Conservation (phyloP, 2,797 vertebrate species). For the Malacoctenus gilli region DNA sequence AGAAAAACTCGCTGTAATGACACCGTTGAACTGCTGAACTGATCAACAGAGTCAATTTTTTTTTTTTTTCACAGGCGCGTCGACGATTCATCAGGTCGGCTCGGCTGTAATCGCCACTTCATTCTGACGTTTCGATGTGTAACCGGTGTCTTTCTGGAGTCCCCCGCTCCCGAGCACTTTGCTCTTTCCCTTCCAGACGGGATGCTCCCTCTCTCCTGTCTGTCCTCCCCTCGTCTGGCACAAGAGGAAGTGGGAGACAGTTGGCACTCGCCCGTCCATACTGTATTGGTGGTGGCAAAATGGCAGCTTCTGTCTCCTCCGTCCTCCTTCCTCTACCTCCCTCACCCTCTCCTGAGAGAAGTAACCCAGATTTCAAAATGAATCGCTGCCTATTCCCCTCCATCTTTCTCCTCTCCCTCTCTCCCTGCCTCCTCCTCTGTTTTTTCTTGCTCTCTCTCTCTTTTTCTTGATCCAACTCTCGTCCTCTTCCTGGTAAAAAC, state of each 20-base stretch:
- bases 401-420: conserved; percentile 49
- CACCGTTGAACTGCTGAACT: conserved; percentile 21
- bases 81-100: conserved; percentile 40
- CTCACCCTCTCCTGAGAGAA: conserved; percentile 82
- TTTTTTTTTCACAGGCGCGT: conserved; percentile 54
- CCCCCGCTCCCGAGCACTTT: conserved; percentile 15
- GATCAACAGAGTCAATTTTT: conserved; percentile 47
- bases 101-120: conserved; percentile 26
- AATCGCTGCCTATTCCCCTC: conserved; percentile 78
- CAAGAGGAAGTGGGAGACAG: conserved; percentile 57
- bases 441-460: conserved; percentile 40
- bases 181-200: conserved; percentile 36
- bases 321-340: conserved; percentile 72
- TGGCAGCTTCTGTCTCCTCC: conserved; percentile 71
- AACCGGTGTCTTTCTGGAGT: conserved; percentile 16
- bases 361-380: conserved; percentile 88
- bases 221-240: conserved; percentile 45
- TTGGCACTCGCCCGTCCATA: conserved; percentile 52
- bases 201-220: conserved; percentile 5
- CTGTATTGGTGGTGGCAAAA: conserved; percentile 70
- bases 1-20: conserved; percentile 19
- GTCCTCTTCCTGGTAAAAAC: conserved; percentile 78
- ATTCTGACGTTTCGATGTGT: conserved; percentile 20
- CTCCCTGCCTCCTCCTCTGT: conserved; percentile 42
- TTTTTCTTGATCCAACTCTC: conserved; percentile 56